Percentiles rank a stretch among this genome's conserved stretches.
phyloP scores from a whole-genome alignment of 2,888 invertebrate genomes.

The Chirona hameri region DNA sequence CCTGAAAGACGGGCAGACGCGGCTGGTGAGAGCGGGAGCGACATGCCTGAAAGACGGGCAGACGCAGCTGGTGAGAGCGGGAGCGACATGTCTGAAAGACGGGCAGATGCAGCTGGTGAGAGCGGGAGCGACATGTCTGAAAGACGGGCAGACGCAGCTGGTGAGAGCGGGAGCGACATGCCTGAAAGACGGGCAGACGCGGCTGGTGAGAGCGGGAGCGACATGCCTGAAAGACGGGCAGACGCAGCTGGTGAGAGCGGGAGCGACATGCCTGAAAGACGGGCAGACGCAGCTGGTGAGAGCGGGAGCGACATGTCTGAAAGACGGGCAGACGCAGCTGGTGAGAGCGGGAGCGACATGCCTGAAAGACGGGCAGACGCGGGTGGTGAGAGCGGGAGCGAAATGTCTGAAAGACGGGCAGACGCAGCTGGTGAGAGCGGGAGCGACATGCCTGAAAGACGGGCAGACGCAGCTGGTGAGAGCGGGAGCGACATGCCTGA shows the following conservation, averaged over 20 bases:
- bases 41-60: slow-evolving; percentile 31
- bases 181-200: not conserved
- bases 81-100: slow-evolving; percentile 49
- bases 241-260: slow-evolving; percentile 49
- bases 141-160: not conserved
- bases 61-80: slow-evolving; percentile 49
- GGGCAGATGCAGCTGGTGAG: not conserved
- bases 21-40: slow-evolving; percentile 55
- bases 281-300: not conserved
- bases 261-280: slow-evolving; percentile 49
- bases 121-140: slow-evolving; percentile 54
- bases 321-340: not conserved
- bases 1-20: not conserved
- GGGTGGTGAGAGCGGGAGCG: slow-evolving; percentile 55
- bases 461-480: not conserved
- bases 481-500: slow-evolving; percentile 54
- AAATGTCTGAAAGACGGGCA: slow-evolving; percentile 31
- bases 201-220: slow-evolving; percentile 55
- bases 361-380: not conserved
- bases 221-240: slow-evolving; percentile 31
- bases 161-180: slow-evolving; percentile 54
- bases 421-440: slow-evolving; percentile 49
- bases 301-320: slow-evolving; percentile 54
- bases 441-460: slow-evolving; percentile 49
- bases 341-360: slow-evolving; percentile 54